Evolutionary conservation across 2,888 invertebrate genomes (phyloP).

Genomic region (Mayetiola destructor): DNA sequence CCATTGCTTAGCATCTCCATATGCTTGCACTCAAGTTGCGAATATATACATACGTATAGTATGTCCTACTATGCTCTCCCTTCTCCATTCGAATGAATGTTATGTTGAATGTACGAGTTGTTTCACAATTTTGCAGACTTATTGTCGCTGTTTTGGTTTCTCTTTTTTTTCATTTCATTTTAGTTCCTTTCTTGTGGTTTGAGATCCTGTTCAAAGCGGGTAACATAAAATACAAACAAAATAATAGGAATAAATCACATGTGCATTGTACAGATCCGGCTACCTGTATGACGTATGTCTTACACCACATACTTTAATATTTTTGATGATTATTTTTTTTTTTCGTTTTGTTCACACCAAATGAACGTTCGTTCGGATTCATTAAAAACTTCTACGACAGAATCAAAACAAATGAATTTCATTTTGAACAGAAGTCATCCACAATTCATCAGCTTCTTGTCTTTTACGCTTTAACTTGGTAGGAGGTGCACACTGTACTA

Average conservation of each 20-base stretch:
- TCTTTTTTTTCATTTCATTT: not conserved
- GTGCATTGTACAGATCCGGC: not conserved
- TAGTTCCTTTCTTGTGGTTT: not conserved
- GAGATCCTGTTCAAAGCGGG: slow-evolving; percentile 6
- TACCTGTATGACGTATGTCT: not conserved
- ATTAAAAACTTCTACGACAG: not conserved
- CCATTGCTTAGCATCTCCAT: not conserved
- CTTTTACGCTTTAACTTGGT: not conserved
- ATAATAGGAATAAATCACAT: slow-evolving; percentile 7
- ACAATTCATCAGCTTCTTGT: slow-evolving; percentile 7
- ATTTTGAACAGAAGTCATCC: not conserved
- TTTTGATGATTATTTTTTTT: not conserved
- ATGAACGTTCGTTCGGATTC: not conserved
- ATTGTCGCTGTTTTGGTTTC: not conserved
- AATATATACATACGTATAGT: not conserved
- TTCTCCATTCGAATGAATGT: not conserved
- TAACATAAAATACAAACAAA: slow-evolving; percentile 1
- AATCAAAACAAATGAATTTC: not conserved
- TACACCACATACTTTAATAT: not conserved
- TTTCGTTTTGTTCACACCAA: not conserved
- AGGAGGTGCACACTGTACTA: too few relatives aligned
- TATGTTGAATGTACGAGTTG: not conserved
- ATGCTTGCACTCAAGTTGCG: not conserved
- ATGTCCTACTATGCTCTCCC: not conserved
- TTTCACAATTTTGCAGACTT: slow-evolving; percentile 9